phyloP scores from a whole-genome alignment of 1,140 invertebrate species.

The Drosophila parabipectinata region DNA sequence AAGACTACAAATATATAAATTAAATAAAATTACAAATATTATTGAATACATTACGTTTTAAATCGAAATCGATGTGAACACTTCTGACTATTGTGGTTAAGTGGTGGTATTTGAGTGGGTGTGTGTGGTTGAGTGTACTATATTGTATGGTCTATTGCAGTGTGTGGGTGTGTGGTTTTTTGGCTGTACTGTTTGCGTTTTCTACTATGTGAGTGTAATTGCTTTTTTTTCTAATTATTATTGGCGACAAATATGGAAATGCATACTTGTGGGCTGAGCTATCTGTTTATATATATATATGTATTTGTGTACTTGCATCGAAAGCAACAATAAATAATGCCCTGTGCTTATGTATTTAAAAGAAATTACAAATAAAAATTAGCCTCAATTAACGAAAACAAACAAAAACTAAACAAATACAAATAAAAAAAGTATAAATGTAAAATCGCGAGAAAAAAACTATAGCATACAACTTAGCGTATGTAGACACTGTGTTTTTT shows the following conservation, averaged over 20 bases:
- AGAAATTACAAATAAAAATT: conserved; percentile 60
- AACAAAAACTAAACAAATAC: conserved; percentile 59
- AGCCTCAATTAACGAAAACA: conserved; percentile 76
- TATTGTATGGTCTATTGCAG: conserved; percentile 68
- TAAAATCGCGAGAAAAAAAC: conserved; percentile 43
- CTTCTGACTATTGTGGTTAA: conserved; percentile 77
- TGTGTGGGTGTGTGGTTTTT: conserved; percentile 48
- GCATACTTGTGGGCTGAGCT: conserved; percentile 29
- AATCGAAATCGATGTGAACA: conserved; percentile 72
- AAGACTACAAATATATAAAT: conserved; percentile 31
- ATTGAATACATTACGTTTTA: conserved; percentile 59
- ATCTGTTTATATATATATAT: conserved; percentile 21
- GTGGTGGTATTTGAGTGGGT: conserved; percentile 27
- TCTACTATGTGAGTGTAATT: conserved; percentile 32
- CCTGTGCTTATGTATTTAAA: conserved; percentile 11
- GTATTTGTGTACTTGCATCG: conserved; percentile 21
- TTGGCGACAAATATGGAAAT: conserved; percentile 48
- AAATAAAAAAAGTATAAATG: conserved; percentile 32
- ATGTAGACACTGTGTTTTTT: conserved; percentile 16
- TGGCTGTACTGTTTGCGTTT: conserved; percentile 36
- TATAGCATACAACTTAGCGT: conserved; percentile 59
- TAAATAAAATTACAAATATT: conserved; percentile 47
- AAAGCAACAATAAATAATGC: conserved; percentile 48
- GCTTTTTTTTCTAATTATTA: conserved; percentile 50
- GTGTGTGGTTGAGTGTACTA: conserved; percentile 14